Conservation (phyloP, 2,113 vertebrate genomes). For the Ciconia boyciana region DNA sequence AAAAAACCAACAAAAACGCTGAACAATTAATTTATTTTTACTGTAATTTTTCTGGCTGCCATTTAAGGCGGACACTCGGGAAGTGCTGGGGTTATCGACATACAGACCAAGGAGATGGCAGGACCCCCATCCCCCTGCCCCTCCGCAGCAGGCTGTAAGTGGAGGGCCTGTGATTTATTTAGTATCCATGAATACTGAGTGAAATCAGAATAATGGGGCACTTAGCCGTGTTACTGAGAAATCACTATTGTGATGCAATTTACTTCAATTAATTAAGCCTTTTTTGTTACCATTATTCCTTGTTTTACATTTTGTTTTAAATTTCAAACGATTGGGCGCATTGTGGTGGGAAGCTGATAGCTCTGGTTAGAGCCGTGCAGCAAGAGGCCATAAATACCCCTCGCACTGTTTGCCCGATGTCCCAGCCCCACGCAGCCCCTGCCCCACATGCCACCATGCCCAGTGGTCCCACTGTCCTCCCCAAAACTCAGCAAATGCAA, state of each 20-base stretch:
- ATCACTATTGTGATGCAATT: constrained; percentile 70
- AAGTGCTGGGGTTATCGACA: constrained; percentile 26
- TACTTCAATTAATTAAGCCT: constrained; percentile 66
- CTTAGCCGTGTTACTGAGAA: constrained; percentile 65
- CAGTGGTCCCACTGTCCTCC: not conserved
- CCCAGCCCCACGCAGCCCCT: not conserved
- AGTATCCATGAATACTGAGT: constrained; percentile 57
- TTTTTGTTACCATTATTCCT: constrained; percentile 67
- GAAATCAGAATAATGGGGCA: constrained; percentile 69
- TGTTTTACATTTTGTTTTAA: constrained; percentile 70
- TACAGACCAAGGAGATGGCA: not conserved
- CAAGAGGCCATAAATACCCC: not conserved
- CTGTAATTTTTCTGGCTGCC: not conserved
- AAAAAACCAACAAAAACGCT: not conserved
- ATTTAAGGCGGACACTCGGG: not conserved
- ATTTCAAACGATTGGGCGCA: constrained; percentile 33
- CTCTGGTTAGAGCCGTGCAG: not conserved
- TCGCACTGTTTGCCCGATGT: accelerated
- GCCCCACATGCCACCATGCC: not conserved
- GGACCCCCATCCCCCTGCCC: constrained; percentile 40
- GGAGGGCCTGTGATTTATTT: constrained; percentile 53
- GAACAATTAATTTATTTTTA: not conserved
- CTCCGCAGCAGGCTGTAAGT: constrained; percentile 1
- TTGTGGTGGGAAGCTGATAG: constrained; percentile 34
- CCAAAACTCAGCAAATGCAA: not conserved